Evolutionary conservation across 2,113 vertebrate genomes (phyloP).

Genomic region (Potamarius usumacintae): DNA sequence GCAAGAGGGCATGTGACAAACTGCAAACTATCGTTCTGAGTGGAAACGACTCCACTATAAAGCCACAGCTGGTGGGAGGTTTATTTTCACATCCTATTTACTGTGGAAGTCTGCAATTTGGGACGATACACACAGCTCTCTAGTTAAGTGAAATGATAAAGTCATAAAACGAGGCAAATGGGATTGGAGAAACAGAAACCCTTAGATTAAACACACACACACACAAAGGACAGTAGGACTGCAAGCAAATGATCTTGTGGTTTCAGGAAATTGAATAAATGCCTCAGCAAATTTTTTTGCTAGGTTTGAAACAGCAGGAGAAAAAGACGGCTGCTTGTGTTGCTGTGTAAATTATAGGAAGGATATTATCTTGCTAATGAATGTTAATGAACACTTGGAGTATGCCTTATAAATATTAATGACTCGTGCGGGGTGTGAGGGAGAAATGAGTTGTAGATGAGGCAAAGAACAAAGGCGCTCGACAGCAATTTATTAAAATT

Average conservation of each 20-base stretch:
- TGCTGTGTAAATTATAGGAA: not conserved
- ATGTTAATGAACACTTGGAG: not conserved
- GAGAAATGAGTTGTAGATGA: not conserved
- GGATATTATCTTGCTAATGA: not conserved
- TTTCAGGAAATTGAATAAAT: not conserved
- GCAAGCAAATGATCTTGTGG: not conserved
- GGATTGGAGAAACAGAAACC: not conserved
- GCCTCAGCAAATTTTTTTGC: not conserved
- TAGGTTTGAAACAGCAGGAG: not conserved
- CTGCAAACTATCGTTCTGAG: too few relatives aligned
- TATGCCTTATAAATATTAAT: slow-evolving; percentile 8
- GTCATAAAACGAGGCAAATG: not conserved
- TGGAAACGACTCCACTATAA: not conserved
- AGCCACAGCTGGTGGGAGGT: not conserved
- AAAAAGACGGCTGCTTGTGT: not conserved
- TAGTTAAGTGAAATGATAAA: not conserved
- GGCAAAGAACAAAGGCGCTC: not conserved
- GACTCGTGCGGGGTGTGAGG: not conserved
- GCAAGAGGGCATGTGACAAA: not conserved
- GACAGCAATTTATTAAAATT: not conserved
- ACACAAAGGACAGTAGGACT: not conserved
- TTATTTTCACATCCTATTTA: not conserved
- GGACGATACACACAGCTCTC: not conserved
- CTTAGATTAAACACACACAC: not conserved
- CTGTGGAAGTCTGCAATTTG: not conserved